Evolutionary conservation across 2,113 vertebrate species (phyloP).

Genomic region (Glareola pratincola): DNA sequence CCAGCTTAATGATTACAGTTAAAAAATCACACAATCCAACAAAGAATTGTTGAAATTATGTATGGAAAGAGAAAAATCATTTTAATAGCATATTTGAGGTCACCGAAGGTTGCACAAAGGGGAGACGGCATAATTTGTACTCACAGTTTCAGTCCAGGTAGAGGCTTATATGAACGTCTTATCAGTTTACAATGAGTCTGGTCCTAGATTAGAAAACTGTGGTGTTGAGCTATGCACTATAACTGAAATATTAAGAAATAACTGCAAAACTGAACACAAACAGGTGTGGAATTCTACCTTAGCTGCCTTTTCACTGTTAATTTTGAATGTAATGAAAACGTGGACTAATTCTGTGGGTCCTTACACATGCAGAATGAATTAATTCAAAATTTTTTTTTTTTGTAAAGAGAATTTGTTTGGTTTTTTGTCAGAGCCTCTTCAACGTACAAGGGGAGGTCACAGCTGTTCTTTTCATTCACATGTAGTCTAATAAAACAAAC

Average conservation of each 20-base stretch:
- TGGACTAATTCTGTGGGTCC: not conserved
- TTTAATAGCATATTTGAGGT: not conserved
- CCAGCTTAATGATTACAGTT: not conserved
- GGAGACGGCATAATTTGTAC: not conserved
- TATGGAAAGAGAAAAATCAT: not conserved
- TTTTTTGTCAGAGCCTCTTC: not conserved
- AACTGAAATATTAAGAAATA: not conserved
- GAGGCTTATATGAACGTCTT: fast-evolving
- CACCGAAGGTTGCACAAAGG: not conserved
- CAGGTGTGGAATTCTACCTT: not conserved
- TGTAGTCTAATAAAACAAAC: conserved; percentile 38
- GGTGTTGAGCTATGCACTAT: not conserved
- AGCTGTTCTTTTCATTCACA: conserved; percentile 48
- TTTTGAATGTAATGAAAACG: not conserved
- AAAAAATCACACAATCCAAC: not conserved
- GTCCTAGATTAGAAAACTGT: not conserved
- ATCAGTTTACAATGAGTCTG: not conserved
- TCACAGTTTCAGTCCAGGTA: not conserved
- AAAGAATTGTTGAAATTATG: not conserved
- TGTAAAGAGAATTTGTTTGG: not conserved
- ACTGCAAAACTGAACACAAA: not conserved
- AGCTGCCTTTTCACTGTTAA: not conserved
- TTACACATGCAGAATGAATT: not conserved
- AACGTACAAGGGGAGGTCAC: not conserved
- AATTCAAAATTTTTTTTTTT: not conserved